Evolutionary conservation across 2,888 invertebrate species (phyloP), one percentile per base, ranked within the genome.

Genomic region (Catocala nupta): DNA sequence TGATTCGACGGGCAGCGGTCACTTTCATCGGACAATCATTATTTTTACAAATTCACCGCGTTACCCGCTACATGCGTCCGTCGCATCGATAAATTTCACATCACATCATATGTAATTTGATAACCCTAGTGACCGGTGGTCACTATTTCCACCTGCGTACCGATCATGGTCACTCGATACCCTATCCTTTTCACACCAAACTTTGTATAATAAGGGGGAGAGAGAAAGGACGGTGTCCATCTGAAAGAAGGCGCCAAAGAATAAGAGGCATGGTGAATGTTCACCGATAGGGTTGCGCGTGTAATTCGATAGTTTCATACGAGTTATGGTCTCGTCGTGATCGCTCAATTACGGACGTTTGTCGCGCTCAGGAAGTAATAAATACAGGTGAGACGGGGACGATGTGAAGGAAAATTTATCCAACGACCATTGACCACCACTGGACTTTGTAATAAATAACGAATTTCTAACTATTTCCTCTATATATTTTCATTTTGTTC

Each of bases 281-380:
- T 78, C 80, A 81, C 60, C 73, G 84, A 81, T 85, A 86, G 87
- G 88, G 87, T 85, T 87, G 88, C 81, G 83, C 65, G 61, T 81
- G 89, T 87, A 92, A 93, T 84, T 83, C 79, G 92, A 93, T 92
- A 92, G 87, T 85, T 84, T 84, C 77, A 77, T 82, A 87, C 86
- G 80, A 90, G 86, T 88, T 89, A 90, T 89, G 83, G 87, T 79
- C 75, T 77, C 76, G 80, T 75, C 79, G 85, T 92, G 93, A 93
- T 90, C 87, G 87, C 92, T 93, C 92, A 91, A 93, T 93, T 91
- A 91, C 85, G 70, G 81, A 84, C 89, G 90, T 89, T 88, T 88
- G 88, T 88, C 82, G 80, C 78, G 79, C 72, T 79, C 83, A 88
- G 93, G 93, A 92, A 92, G 88, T 86, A 83, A 90, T 93, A 92